Base-by-base conservation (phyloP, 2,888 invertebrate genomes). In the Piscicola geometra region DNA sequence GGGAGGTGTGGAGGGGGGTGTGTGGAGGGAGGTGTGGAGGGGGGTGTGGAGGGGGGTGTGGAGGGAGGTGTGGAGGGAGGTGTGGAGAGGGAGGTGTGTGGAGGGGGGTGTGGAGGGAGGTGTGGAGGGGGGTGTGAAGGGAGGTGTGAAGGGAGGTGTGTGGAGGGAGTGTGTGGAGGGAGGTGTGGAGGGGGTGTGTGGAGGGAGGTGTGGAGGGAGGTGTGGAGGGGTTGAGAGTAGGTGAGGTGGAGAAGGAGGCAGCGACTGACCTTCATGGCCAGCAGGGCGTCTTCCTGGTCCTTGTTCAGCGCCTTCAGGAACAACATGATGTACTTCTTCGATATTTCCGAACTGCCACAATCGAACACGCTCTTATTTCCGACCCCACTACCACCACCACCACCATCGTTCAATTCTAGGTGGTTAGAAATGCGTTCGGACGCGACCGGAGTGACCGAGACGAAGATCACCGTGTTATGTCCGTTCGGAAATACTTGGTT, bases 221-320 rank as follows among this genome's bases (percentile, higher is more conserved):
- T n/a, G n/a, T n/a, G n/a, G n/a, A n/a, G n/a, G n/a, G n/a, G n/a
- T n/a, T n/a, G n/a, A n/a, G n/a, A n/a, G n/a, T 25, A 32, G n/a
- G n/a, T 2, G 71, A n/a, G 1, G 68, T 68, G 0, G 32, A 9
- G 32, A 32, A 5, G 15, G 28, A 9, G 66, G 15, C n/a, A n/a
- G n/a, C n/a, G n/a, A n/a, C n/a, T 30, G 41, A 71, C 68, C 56
- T 77, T 77, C 74, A 80, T 76, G 60, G 76, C 69, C 3, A 69
- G 30, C 28, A 80, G 60, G 0, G 79, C 80, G 5, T 79, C 79
- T 66, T 78, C 78, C 71, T 79, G 78, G 67, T 80, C 79, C 15
- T 50, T 36, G 74, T 79, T 76, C 32, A 80, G 41, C n/a, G 68
- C 52, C 15, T 66, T 67, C 41, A 80, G 52, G 70, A 78, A 78